These are phyloP conservation scores for Drosophila ambigua DNA, from an alignment of 1,140 invertebrate genomes.

Conservation along the genomic window DNA sequence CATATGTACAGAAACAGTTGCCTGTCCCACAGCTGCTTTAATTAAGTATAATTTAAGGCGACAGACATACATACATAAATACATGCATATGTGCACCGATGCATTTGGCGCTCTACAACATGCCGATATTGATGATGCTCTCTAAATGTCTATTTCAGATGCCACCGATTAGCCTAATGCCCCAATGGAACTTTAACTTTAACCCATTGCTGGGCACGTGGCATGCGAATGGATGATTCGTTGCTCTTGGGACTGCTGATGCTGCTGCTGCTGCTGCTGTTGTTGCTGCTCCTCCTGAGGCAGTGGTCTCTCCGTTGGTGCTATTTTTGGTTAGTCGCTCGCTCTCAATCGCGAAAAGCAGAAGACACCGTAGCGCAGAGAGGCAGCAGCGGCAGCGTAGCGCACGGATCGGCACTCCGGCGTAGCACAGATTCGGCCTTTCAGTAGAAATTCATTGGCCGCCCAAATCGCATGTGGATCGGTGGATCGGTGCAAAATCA, in stretches of 20 bases:
- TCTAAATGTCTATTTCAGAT: slow-evolving; percentile 43
- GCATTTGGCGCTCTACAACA: slow-evolving; percentile 22
- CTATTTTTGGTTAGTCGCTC: slow-evolving; percentile 67
- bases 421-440: slow-evolving; percentile 61
- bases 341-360: slow-evolving; percentile 58
- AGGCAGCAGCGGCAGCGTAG: slow-evolving; percentile 1
- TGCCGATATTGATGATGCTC: slow-evolving; percentile 17
- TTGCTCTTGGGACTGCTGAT: neutral
- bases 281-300: neutral
- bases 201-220: slow-evolving; percentile 52
- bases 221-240: slow-evolving; percentile 4
- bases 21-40: slow-evolving; percentile 52
- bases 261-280: neutral
- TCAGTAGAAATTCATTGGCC: slow-evolving; percentile 76
- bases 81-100: neutral
- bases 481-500: slow-evolving; percentile 42
- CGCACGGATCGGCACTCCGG: slow-evolving; percentile 25
- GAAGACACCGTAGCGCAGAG: slow-evolving; percentile 31
- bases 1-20: slow-evolving; percentile 37
- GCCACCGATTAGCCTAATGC: slow-evolving; percentile 59
- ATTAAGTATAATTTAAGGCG: slow-evolving; percentile 63
- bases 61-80: slow-evolving; percentile 31
- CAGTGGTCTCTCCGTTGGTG: slow-evolving; percentile 37
- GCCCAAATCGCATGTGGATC: slow-evolving; percentile 61
- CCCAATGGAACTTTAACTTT: slow-evolving; percentile 50